Conservation (phyloP, 2,888 invertebrate genomes). For the Epiblema foenella region DNA sequence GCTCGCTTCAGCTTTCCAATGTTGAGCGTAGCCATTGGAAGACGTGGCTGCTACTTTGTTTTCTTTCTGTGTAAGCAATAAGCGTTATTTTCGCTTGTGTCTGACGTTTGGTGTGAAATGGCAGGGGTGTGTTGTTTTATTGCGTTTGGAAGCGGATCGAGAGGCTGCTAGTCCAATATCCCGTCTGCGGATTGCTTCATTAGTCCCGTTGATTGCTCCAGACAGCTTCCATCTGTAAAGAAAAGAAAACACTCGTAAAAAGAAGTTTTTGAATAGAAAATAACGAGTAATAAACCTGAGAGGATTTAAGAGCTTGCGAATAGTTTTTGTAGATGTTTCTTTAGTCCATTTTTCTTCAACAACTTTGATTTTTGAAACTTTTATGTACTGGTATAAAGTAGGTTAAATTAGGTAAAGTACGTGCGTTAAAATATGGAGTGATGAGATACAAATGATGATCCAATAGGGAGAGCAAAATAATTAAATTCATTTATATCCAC, state of each 20-base stretch:
- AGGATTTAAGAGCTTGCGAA: slow-evolving; percentile 21
- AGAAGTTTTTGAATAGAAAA: slow-evolving; percentile 40
- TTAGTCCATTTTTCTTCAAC: slow-evolving; percentile 1
- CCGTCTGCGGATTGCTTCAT: slow-evolving; percentile 82
- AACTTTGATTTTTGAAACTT: slow-evolving; percentile 29
- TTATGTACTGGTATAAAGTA: background rate
- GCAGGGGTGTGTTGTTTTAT: slow-evolving; percentile 72
- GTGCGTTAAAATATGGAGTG: too few species aligned
- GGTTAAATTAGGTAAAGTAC: too few species aligned
- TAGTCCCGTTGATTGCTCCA: slow-evolving; percentile 74
- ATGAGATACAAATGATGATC: too few species aligned
- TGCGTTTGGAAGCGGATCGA: slow-evolving; percentile 67
- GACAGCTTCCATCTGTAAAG: slow-evolving; percentile 74
- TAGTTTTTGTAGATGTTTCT: slow-evolving; percentile 31
- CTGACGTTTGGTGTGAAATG: slow-evolving; percentile 55
- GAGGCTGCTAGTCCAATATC: slow-evolving; percentile 79
- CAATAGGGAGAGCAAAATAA: too few species aligned
- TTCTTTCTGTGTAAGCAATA: slow-evolving; percentile 58
- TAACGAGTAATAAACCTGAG: slow-evolving; percentile 28
- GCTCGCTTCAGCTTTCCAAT: slow-evolving; percentile 70
- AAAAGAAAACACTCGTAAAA: slow-evolving; percentile 63
- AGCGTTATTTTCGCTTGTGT: slow-evolving; percentile 61
- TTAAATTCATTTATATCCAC: background rate
- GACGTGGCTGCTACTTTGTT: slow-evolving; percentile 54
- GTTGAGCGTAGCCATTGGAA: slow-evolving; percentile 73